phyloP scores from a whole-genome alignment of 2,888 invertebrate species.

The Drosophila lutescens region DNA sequence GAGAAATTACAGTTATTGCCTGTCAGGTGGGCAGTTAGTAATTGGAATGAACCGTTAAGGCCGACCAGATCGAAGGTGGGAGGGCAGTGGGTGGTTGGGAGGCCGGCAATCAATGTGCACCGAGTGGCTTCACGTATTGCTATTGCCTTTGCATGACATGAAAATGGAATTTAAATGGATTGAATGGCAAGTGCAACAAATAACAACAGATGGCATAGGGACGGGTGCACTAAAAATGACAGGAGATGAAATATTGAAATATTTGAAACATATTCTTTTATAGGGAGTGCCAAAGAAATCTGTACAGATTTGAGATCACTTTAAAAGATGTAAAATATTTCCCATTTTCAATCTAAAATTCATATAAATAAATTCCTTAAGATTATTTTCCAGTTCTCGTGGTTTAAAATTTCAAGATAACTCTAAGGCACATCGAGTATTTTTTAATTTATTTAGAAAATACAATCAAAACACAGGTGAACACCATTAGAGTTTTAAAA shows the following conservation, averaged over 20 bases:
- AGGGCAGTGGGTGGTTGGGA: constrained; percentile 6
- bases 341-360: too few relatives aligned
- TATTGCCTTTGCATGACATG: constrained; percentile 33
- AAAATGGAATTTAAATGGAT: constrained; percentile 37
- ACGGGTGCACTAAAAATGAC: background rate
- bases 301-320: background rate
- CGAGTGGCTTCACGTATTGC: constrained; percentile 15
- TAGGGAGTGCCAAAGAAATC: background rate
- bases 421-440: too few relatives aligned
- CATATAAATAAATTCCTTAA: too few relatives aligned
- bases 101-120: constrained; percentile 9
- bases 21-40: constrained; percentile 19
- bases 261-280: too few relatives aligned
- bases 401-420: too few relatives aligned
- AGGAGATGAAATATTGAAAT: too few relatives aligned
- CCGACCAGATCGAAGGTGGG: constrained; percentile 2
- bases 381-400: too few relatives aligned
- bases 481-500: too few relatives aligned
- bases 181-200: constrained; percentile 22
- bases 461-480: too few relatives aligned
- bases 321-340: background rate
- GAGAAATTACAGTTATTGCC: constrained; percentile 25
- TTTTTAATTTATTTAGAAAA: too few relatives aligned
- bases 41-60: constrained; percentile 35
- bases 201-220: constrained; percentile 15